These are phyloP conservation scores for Gobio occitaniae DNA, from an alignment of 2,797 vertebrate species.

Conservation along the genomic window DNA sequence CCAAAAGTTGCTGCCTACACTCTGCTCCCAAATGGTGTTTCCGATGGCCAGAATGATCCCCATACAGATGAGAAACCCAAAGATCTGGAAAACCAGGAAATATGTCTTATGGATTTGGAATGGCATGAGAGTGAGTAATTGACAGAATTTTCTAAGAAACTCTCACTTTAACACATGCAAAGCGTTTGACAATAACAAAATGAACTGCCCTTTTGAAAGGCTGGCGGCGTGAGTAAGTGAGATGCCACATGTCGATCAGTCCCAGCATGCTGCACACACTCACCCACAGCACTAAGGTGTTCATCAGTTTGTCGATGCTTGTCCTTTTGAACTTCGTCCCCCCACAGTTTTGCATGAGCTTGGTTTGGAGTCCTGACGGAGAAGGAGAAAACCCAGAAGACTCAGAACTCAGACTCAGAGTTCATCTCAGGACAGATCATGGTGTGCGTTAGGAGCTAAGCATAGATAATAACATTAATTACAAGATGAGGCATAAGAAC, in stretches of 20 bases:
- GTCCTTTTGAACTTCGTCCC: conserved; percentile 87
- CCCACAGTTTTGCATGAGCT: conserved; percentile 92
- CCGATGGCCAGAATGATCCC: conserved; percentile 79
- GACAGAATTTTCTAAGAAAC: background rate
- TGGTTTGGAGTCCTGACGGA: conserved; percentile 82
- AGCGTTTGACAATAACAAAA: conserved; percentile 17
- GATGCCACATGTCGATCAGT: conserved; percentile 34
- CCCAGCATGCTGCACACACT: conserved; percentile 61
- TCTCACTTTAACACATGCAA: background rate
- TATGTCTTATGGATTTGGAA: background rate
- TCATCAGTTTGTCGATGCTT: conserved; percentile 88
- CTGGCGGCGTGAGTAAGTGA: conserved; percentile 40
- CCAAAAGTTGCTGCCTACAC: conserved; percentile 73
- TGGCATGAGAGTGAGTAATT: background rate
- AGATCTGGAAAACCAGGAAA: conserved; percentile 73
- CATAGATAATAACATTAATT: conserved; percentile 29
- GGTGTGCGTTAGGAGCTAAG: background rate
- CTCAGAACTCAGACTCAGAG: background rate
- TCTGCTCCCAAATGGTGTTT: conserved; percentile 80
- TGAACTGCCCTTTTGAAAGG: conserved; percentile 37
- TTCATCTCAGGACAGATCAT: conserved; percentile 4
- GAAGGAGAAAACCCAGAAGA: background rate
- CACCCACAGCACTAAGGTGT: conserved; percentile 89
- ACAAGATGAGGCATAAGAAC: conserved; percentile 29
- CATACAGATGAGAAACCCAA: conserved; percentile 82